Percentiles rank a stretch among this genome's conserved stretches.
Evolutionary conservation across 2,113 vertebrate genomes (phyloP).

Genomic region (Zapornia atra): DNA sequence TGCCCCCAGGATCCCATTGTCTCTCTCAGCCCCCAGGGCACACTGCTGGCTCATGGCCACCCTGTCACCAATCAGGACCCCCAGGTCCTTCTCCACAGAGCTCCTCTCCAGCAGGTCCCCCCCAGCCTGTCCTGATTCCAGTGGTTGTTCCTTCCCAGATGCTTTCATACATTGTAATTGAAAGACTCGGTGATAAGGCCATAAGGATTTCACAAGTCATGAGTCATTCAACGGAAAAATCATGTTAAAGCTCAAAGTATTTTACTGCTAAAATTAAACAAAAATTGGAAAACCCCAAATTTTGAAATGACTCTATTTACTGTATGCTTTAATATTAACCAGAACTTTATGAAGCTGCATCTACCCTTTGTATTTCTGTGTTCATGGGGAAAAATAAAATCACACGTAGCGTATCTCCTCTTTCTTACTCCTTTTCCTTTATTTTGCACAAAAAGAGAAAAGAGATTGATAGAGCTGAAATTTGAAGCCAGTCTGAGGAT

Average conservation of each 20-base stretch:
- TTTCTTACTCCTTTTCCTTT: conserved; percentile 53
- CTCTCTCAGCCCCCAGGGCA: too few species aligned
- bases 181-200: not conserved
- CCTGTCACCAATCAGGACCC: too few species aligned
- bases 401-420: not conserved
- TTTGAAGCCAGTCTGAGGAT: conserved; percentile 62
- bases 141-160: not conserved
- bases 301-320: not conserved
- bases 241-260: not conserved
- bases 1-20: too few species aligned
- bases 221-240: not conserved
- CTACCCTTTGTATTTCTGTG: not conserved
- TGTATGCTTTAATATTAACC: not conserved
- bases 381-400: not conserved
- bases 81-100: too few species aligned
- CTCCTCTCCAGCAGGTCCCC: too few species aligned
- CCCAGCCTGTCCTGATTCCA: too few species aligned
- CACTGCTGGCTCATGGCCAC: too few species aligned
- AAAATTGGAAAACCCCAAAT: not conserved
- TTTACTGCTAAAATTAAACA: not conserved
- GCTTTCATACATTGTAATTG: not conserved
- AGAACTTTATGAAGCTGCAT: not conserved
- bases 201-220: not conserved
- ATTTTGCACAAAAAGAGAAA: conserved; percentile 37
- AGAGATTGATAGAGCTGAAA: conserved; percentile 60